Evolutionary conservation across 2,888 invertebrate genomes (phyloP).

Genomic region (Agonopterix arenella): DNA sequence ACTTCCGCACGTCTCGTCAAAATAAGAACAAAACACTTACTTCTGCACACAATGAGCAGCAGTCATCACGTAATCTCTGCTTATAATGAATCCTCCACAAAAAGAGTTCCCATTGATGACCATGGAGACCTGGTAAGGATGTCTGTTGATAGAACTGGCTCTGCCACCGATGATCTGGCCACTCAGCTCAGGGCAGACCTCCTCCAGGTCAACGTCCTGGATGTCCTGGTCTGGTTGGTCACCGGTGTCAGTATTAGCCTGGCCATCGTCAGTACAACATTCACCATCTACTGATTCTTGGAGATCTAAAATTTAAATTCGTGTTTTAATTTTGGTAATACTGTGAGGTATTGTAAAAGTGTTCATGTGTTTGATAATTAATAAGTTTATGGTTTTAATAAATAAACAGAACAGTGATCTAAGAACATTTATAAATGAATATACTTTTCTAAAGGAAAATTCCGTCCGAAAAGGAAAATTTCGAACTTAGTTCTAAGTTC

Average conservation of each 20-base stretch:
- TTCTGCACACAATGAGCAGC: constrained; percentile 68
- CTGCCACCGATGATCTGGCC: constrained; percentile 67
- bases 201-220: constrained; percentile 45
- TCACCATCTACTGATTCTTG: constrained; percentile 46
- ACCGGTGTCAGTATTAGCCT: constrained; percentile 3
- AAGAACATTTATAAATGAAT: too few relatives aligned
- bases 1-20: not conserved
- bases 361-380: not conserved
- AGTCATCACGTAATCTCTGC: constrained; percentile 54
- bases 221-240: constrained; percentile 29
- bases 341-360: not conserved
- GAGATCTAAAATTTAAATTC: constrained; percentile 38
- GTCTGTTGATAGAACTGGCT: constrained; percentile 53
- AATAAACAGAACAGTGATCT: too few relatives aligned
- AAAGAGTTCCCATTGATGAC: constrained; percentile 65
- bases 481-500: too few relatives aligned
- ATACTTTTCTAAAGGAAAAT: too few relatives aligned
- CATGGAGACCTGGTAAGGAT: constrained; percentile 65
- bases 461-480: too few relatives aligned
- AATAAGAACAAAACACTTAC: constrained; percentile 41
- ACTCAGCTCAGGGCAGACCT: constrained; percentile 57
- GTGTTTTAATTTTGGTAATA: not conserved
- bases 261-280: constrained; percentile 28
- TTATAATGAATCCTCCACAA: constrained; percentile 68
- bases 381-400: too few relatives aligned